Conservation (phyloP, 2,888 invertebrate species). For the Loripinus fragilis region DNA sequence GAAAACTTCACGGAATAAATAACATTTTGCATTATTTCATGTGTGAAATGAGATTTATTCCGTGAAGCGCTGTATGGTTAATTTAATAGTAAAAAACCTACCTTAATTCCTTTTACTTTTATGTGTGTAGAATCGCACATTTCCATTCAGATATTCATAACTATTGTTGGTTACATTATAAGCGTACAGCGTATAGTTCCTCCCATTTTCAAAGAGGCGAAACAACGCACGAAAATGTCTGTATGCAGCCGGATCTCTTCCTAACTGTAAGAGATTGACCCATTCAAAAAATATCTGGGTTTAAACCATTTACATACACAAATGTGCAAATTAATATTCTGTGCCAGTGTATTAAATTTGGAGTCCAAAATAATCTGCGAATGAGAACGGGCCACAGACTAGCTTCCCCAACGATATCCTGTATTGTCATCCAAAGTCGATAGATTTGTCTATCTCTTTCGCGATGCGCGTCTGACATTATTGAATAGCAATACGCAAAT, state of each 20-base stretch:
- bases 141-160: neutral
- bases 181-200: neutral
- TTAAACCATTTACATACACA: conserved; percentile 2
- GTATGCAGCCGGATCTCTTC: neutral
- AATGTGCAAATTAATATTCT: neutral
- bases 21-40: too few species aligned
- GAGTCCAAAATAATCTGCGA: neutral
- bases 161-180: neutral
- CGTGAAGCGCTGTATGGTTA: too few species aligned
- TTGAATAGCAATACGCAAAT: neutral
- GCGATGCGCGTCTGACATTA: neutral
- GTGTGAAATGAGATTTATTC: too few species aligned
- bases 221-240: neutral
- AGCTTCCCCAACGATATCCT: neutral
- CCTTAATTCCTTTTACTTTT: too few species aligned
- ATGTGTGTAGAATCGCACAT: too few species aligned
- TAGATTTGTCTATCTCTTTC: neutral
- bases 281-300: neutral
- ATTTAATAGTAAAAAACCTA: too few species aligned
- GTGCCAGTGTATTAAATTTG: neutral
- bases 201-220: neutral
- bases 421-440: neutral
- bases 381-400: neutral
- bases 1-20: too few species aligned
- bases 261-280: neutral